Conservation (phyloP, 2,113 vertebrate species). For the Jacana jacana region DNA sequence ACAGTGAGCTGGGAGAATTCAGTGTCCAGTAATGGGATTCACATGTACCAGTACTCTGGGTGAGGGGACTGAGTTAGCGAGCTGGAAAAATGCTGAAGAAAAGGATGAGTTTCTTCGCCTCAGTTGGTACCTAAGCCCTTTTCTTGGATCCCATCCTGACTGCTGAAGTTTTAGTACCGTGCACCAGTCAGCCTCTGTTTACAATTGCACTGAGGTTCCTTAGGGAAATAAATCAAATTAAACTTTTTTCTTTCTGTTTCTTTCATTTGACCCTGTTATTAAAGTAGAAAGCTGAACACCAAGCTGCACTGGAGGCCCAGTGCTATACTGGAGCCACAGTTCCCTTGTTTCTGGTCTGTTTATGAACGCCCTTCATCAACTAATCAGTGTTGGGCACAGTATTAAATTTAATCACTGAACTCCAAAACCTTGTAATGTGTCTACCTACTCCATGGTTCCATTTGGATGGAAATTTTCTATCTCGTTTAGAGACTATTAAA, state of each 20-base stretch:
- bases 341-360: not conserved
- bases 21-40: not conserved
- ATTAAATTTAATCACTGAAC: slow-evolving; percentile 57
- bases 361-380: slow-evolving; percentile 2
- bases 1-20: not conserved
- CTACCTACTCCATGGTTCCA: slow-evolving; percentile 56
- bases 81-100: not conserved
- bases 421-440: slow-evolving; percentile 37
- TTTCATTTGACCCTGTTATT: not conserved
- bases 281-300: not conserved
- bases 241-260: not conserved
- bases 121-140: not conserved
- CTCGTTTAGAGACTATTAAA: slow-evolving; percentile 56
- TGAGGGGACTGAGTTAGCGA: not conserved
- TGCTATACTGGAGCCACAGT: not conserved
- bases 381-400: slow-evolving; percentile 44
- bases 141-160: not conserved
- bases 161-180: not conserved
- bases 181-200: not conserved
- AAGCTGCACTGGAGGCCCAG: not conserved
- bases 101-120: not conserved
- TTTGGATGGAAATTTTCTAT: slow-evolving; percentile 63
- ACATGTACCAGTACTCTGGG: not conserved
- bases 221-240: slow-evolving; percentile 6
- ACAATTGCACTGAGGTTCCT: not conserved